phyloP scores from a whole-genome alignment of 2,888 invertebrate genomes.

The Malachius bipustulatus region DNA sequence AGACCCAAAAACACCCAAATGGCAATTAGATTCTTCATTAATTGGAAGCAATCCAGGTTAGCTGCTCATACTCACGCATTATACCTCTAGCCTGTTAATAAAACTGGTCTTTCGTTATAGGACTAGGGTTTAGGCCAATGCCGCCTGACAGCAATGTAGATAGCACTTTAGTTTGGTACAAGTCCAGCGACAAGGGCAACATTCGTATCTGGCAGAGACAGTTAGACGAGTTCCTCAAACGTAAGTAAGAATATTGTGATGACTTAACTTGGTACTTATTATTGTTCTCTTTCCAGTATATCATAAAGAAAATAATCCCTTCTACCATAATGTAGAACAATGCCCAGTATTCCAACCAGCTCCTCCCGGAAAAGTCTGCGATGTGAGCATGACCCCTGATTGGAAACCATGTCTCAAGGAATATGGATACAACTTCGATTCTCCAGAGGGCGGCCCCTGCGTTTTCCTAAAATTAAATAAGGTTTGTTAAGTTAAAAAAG shows the following conservation, averaged over 20 bases:
- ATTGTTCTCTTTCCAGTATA: constrained; percentile 24
- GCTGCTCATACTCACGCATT: too few species aligned
- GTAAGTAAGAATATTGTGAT: constrained; percentile 46
- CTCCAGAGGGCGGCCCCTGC: constrained; percentile 71
- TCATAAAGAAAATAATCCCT: constrained; percentile 37
- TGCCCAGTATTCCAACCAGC: constrained; percentile 52
- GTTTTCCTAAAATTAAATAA: constrained; percentile 94
- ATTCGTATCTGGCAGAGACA: constrained; percentile 69
- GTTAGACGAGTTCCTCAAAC: constrained; percentile 61
- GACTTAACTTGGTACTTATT: too few species aligned
- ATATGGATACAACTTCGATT: constrained; percentile 74
- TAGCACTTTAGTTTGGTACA: constrained; percentile 94
- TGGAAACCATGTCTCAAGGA: constrained; percentile 67
- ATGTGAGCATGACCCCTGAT: constrained; percentile 53
- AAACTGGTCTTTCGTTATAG: constrained; percentile 43
- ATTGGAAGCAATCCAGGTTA: constrained; percentile 92
- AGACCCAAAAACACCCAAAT: constrained; percentile 74
- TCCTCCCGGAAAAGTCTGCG: constrained; percentile 59
- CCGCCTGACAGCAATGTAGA: constrained; percentile 85
- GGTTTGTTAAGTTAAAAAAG: too few species aligned
- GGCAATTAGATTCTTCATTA: constrained; percentile 74
- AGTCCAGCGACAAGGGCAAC: constrained; percentile 62
- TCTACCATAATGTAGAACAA: constrained; percentile 34
- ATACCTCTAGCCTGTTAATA: too few species aligned
- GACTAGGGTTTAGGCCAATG: constrained; percentile 95